Evolutionary conservation across 2,113 vertebrate genomes (phyloP), one percentile per base, ranked within the genome.

Genomic region (Ornithorhynchus anatinus): DNA sequence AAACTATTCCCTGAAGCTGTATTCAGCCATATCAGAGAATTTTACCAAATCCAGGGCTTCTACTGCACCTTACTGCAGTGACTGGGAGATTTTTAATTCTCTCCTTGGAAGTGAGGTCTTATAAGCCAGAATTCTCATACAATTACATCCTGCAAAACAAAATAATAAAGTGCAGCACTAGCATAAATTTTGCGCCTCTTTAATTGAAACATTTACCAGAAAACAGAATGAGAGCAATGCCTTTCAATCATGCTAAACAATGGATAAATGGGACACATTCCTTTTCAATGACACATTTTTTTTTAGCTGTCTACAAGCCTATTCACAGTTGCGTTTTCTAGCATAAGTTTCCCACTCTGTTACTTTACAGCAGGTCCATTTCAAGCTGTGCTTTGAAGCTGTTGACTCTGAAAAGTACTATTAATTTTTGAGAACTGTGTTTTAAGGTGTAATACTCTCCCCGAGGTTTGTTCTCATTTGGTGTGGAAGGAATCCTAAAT

Each of bases 201-300:
- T 87, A 83, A 83, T 76, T 80, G 85, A 85, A 81, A 85, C 47
- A 74, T 35, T 85, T 87, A 82, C 74, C 80, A 85, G 71, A 71
- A 27, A 79, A 43, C 75, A 69, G 45, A 72, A 61, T 39, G 85
- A 82, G 54, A 79, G 80, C 65, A 72, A 66, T 85, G 77, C 65
- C 73, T 80, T 83, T 85, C 80, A 77, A 57, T 85, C 82, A 66
- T 16, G 58, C 40, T 66, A 83, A 85, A 81, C 69, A 87, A 79
- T 72, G 71, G 22, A 48, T 66, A 69, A 87, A 83, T 72, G 72
- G 83, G 69, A 79, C 61, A 58, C 67, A 72, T 76, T 85, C 82
- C 65, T 71, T 85, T 42, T 71, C 73, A 81, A 83, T 74, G 68
- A 76, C 61, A 77, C 54, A 71, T 57, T 80, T n/a, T n/a, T n/a